phyloP scores from a whole-genome alignment of 1,140 invertebrate species.

The Penaeus vannamei region DNA sequence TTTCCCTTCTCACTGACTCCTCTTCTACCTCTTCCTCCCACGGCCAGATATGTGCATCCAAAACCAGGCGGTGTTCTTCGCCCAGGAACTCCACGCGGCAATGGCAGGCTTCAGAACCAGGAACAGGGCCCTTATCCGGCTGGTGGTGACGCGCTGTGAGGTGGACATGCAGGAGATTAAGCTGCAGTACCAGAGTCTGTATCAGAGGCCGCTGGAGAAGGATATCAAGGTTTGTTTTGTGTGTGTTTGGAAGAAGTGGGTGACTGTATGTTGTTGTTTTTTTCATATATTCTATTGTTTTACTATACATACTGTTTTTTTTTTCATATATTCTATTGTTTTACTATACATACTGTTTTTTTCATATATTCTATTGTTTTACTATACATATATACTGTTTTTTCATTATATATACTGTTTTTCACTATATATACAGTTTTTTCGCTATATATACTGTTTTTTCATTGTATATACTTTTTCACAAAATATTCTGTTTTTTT shows the following conservation, averaged over 20 bases:
- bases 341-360: no score
- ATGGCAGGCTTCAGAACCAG: slow-evolving; percentile 72
- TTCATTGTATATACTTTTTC: no score
- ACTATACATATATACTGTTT: no score
- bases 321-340: no score
- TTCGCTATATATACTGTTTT: no score
- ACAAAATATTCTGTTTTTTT: no score
- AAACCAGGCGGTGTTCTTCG: slow-evolving; percentile 72
- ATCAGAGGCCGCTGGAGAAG: slow-evolving; percentile 1
- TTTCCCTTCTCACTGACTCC: no score
- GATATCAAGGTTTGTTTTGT: slow-evolving; percentile 49
- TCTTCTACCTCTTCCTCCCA: no score
- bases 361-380: no score
- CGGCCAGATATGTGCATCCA: slow-evolving; percentile 59
- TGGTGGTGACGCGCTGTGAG: slow-evolving; percentile 72
- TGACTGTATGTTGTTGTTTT: not conserved
- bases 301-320: no score
- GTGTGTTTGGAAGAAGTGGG: not conserved
- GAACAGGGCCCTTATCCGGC: slow-evolving; percentile 72
- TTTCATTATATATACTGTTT: not conserved
- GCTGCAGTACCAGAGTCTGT: slow-evolving; percentile 5
- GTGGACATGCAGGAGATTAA: slow-evolving; percentile 20
- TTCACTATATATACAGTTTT: no score
- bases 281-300: no score
- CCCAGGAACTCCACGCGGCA: slow-evolving; percentile 72